A percentile compares a stretch with the other conserved stretches of the same genome.
Conservation (phyloP, 1,140 invertebrate species). For the Lerema accius region DNA sequence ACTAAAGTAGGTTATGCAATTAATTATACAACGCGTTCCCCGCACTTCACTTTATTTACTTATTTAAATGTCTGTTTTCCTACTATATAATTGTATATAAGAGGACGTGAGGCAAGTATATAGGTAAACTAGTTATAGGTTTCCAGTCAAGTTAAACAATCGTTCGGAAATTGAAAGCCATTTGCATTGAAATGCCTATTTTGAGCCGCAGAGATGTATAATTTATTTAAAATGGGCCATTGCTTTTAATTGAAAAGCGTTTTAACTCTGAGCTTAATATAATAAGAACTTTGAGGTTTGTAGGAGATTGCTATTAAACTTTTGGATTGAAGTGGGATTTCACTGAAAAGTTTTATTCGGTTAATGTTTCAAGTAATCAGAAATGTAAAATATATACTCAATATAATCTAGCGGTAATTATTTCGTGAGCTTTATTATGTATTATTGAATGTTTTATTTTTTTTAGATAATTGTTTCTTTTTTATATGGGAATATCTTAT, state of each 20-base stretch:
- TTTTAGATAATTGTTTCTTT: too few species aligned
- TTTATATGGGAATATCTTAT: too few species aligned
- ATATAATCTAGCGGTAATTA: too few species aligned
- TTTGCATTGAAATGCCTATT: constrained; percentile 17
- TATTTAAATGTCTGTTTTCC: too few species aligned
- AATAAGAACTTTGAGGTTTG: constrained; percentile 19
- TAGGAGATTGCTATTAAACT: constrained; percentile 12
- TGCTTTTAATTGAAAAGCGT: constrained; percentile 19
- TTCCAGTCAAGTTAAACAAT: background rate
- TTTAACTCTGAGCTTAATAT: constrained; percentile 9
- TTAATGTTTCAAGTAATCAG: constrained; percentile 5
- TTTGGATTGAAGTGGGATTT: constrained; percentile 15
- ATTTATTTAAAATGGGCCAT: constrained; percentile 19
- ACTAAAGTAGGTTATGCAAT: too few species aligned
- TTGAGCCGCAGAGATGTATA: constrained; percentile 11
- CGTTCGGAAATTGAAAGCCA: constrained; percentile 5
- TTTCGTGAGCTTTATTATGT: too few species aligned
- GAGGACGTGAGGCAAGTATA: background rate
- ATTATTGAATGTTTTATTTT: too few species aligned
- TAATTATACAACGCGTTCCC: too few species aligned
- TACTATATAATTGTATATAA: too few species aligned
- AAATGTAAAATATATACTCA: background rate
- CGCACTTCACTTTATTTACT: too few species aligned
- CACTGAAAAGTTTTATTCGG: constrained; percentile 13
- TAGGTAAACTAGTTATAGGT: background rate